These are phyloP conservation scores for Rattus norvegicus DNA, from an alignment of 2,113 vertebrate genomes.

Conservation along the genomic window GRCr8 NC_086031.1:69940501-69941000, in stretches of 20 bases:
- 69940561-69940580: not conserved
- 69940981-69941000: not conserved
- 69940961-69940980: not conserved
- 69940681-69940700: not conserved
- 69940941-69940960: not conserved
- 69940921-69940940: not conserved
- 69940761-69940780: not conserved
- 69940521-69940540: not conserved
- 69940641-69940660: not conserved
- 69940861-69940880: not conserved
- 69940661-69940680: conserved; percentile 2
- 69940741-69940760: accelerated
- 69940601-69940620: not conserved
- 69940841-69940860: not conserved
- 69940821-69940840: not conserved
- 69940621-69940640: not conserved
- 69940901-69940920: no score
- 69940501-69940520: not conserved
- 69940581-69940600: not conserved
- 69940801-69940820: not conserved
- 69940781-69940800: not conserved
- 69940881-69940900: not conserved
- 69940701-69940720: not conserved
- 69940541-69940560: accelerated
- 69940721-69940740: not conserved